Conservation (phyloP, 2,113 vertebrate species). For the Potamarius usumacintae region DNA sequence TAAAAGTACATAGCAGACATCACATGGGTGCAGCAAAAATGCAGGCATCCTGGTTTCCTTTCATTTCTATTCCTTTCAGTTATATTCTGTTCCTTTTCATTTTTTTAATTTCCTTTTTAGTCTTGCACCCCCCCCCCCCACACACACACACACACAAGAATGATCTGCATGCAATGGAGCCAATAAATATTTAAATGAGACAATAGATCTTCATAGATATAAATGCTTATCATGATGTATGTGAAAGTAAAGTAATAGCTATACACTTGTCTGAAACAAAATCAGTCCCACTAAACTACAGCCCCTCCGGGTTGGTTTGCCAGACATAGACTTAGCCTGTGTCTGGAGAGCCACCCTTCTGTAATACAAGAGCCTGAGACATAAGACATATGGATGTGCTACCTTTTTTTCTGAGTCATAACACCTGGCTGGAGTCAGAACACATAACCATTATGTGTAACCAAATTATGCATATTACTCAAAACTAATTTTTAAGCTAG, state of each 20-base stretch:
- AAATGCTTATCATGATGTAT: conserved; percentile 12
- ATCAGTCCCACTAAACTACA: conserved; percentile 11
- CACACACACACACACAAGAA: not conserved
- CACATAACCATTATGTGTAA: not conserved
- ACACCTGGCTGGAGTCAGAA: not conserved
- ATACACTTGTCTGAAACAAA: conserved; percentile 1
- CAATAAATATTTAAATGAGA: not conserved
- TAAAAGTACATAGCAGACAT: conserved; percentile 31
- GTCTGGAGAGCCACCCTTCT: conserved; percentile 31
- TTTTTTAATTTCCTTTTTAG: conserved; percentile 21
- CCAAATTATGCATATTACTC: not conserved
- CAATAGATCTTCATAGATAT: not conserved
- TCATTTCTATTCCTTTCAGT: conserved; percentile 7
- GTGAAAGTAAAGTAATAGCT: conserved; percentile 13
- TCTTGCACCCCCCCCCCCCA: too few relatives aligned
- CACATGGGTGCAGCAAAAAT: conserved; percentile 14
- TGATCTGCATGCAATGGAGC: not conserved
- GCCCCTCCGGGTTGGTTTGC: conserved; percentile 23
- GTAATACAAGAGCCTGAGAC: not conserved
- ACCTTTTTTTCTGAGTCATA: not conserved
- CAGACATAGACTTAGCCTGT: conserved; percentile 29
- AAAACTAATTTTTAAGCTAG: not conserved
- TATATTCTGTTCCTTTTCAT: not conserved
- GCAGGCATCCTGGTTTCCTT: not conserved
- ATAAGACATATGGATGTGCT: not conserved